A percentile compares a stretch with the other conserved stretches of the same genome.
Conservation (phyloP, 2,113 vertebrate species). For the Motacilla tschutschensis region DNA sequence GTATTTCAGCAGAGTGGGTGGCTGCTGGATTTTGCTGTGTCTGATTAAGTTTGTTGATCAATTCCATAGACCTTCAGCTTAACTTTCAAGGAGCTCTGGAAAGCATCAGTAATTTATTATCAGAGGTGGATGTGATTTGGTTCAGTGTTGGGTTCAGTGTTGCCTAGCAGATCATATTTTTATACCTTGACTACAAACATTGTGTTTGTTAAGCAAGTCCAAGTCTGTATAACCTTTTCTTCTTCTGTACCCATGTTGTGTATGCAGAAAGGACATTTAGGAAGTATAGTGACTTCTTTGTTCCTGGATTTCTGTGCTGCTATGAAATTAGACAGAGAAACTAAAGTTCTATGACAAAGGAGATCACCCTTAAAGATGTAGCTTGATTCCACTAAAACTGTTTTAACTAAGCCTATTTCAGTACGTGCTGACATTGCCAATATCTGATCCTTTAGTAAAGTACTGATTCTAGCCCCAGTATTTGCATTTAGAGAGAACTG, state of each 20-base stretch:
- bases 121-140: background rate
- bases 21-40: background rate
- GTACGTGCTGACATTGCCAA: background rate
- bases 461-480: background rate
- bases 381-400: background rate
- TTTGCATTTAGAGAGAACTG: conserved; percentile 26
- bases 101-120: background rate
- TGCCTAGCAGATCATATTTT: background rate
- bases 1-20: background rate
- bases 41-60: background rate
- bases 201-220: background rate
- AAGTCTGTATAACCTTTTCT: background rate
- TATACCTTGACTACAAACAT: background rate
- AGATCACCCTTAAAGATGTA: background rate
- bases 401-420: background rate
- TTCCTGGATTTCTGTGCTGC: background rate
- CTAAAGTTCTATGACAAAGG: background rate
- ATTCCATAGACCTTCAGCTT: background rate
- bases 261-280: background rate
- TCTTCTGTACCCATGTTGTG: background rate
- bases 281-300: background rate
- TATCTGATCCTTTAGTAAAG: background rate
- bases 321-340: background rate
- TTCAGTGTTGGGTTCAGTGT: background rate
- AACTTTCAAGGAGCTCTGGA: background rate